phyloP scores from a whole-genome alignment of 2,113 vertebrate genomes.

The Triplophysa siluroides region DNA sequence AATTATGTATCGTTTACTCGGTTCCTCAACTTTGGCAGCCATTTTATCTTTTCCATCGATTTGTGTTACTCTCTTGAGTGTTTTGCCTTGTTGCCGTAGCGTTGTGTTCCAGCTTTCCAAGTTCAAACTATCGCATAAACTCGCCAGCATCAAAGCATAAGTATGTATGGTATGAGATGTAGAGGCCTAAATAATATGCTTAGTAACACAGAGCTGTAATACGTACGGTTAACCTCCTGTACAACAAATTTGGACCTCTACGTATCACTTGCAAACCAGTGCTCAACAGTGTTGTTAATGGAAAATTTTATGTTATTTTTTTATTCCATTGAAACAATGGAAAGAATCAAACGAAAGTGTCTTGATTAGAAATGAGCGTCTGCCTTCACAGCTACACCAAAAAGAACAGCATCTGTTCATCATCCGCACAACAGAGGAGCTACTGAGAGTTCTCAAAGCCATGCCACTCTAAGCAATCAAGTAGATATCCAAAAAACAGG shows the following conservation, averaged over 20 bases:
- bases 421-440: background rate
- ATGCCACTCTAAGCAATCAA: conserved; percentile 31
- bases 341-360: background rate
- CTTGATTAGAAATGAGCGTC: conserved; percentile 19
- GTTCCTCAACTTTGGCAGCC: conserved; percentile 55
- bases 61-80: conserved; percentile 59
- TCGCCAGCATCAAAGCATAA: conserved; percentile 7
- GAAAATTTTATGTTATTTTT: background rate
- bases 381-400: conserved; percentile 51
- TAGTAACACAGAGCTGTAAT: background rate
- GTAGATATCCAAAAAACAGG: conserved; percentile 11
- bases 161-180: background rate
- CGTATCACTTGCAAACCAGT: background rate
- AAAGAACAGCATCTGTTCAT: conserved; percentile 30
- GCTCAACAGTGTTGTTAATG: background rate
- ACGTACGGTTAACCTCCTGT: background rate
- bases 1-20: conserved; percentile 67
- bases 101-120: conserved; percentile 74
- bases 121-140: background rate
- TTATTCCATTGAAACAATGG: conserved; percentile 27
- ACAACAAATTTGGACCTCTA: background rate
- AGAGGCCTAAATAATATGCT: background rate
- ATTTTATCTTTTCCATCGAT: conserved; percentile 79
- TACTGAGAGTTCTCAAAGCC: conserved; percentile 1
- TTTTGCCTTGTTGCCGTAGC: conserved; percentile 43